A percentile compares a stretch with the other conserved stretches of the same genome.
Conservation (phyloP, 2,888 invertebrate species). For the Orthonevra nobilis region DNA sequence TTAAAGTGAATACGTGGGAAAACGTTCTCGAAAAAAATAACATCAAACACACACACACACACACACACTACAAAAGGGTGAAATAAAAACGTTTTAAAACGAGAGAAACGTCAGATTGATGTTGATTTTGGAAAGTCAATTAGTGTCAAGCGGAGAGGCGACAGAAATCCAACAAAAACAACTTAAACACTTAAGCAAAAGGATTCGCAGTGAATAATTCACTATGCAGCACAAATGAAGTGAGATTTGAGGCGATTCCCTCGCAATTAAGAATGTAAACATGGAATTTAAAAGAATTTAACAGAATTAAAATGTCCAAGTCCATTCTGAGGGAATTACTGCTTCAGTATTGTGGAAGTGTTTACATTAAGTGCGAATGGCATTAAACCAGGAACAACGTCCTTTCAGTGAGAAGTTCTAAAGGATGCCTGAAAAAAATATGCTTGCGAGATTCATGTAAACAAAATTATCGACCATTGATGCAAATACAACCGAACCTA, state of each 20-base stretch:
- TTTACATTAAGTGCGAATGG: no score
- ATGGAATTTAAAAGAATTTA: no score
- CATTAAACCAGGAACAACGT: no score
- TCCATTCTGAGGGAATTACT: no score
- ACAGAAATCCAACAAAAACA: slow-evolving; percentile 14
- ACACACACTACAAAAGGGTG: slow-evolving; percentile 1
- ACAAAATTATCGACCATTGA: no score
- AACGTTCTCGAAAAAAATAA: no score
- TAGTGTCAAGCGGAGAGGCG: slow-evolving; percentile 37
- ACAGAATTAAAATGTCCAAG: no score
- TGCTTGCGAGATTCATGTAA: no score
- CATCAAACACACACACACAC: not conserved
- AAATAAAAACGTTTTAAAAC: slow-evolving; percentile 1
- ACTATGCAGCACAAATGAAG: not conserved
- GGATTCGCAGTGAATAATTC: slow-evolving; percentile 11
- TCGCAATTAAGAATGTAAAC: slow-evolving; percentile 19
- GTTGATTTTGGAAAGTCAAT: slow-evolving; percentile 66
- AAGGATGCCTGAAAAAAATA: no score
- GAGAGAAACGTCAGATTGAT: slow-evolving; percentile 18
- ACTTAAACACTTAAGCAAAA: slow-evolving; percentile 4
- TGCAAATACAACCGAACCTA: no score
- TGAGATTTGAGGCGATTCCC: slow-evolving; percentile 20
- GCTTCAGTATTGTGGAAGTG: no score
- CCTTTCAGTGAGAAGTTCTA: no score
- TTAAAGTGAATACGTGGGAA: slow-evolving; percentile 44